Evolutionary conservation across 2,113 vertebrate genomes (phyloP), one percentile per base, ranked within the genome.

Genomic region (Chaetops frenatus): DNA sequence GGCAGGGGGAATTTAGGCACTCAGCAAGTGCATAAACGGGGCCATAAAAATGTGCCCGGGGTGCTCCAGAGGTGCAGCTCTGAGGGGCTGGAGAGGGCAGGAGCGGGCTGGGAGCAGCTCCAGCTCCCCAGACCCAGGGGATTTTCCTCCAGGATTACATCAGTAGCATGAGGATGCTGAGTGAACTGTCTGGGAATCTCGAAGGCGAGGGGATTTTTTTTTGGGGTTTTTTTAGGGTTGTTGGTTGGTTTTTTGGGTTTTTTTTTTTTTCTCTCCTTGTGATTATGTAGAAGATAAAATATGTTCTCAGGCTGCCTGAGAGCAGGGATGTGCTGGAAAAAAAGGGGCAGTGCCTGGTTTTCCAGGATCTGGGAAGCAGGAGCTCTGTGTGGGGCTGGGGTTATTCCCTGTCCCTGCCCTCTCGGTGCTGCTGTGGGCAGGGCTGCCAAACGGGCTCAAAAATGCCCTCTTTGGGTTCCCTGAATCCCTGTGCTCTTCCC

Each of bases 131-230:
- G 10, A 25, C 93, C 94, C 96, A 9, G 18, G 89, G 94, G 91
- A 94, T 57, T 69, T 85, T 58, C 13, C 88, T 82, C 6, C 86
- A 71, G 83, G 81, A 96, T 96, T 36, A 96, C 95, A 92, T 96
- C 96, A 97, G 93, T 15, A 88, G 93, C 95, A 69, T 61, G 65
- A 94, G 94, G 94, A 94, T 97, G 95, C 95, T 97, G 97, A 97
- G 96, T 42, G 90, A 91, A 96, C 81, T 96, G 97, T 97, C 97
- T 97, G 96, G 96, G 96, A 97, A 97, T 97, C 96, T 92, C 40
- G 35, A 74, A 78, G 88, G 77, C 16, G 7, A 71, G 67, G 27
- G 33, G 6, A 27, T 56, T 86, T 2, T 36, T 38, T 38, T 38
- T 38, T 38, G 38, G 38, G 38, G 38, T 23, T 36, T 44, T 25